Conservation (phyloP, 30 jellyfish, hydroid and myxozoan species). For the Catostylus mosaicus region DNA sequence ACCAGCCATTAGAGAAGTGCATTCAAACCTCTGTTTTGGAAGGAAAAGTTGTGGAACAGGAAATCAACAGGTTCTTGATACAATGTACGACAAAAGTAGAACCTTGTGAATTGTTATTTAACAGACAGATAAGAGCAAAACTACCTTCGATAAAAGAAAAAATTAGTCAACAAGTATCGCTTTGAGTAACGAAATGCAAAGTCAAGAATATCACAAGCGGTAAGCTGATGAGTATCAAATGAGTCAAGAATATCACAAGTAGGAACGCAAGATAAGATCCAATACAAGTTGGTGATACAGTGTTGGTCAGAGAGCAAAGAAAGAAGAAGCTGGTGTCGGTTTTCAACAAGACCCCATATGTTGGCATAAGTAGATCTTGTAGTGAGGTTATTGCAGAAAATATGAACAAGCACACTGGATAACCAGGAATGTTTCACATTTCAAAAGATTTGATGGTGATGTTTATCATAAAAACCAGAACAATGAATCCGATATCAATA, state of each 20-base stretch:
- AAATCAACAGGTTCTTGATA: constrained; percentile 30
- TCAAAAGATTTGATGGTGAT: constrained; percentile 14
- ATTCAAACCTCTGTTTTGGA: constrained; percentile 48
- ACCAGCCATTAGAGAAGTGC: constrained; percentile 23
- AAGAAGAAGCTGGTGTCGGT: background rate
- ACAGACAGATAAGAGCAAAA: background rate
- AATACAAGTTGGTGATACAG: constrained; percentile 25
- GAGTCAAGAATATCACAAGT: too few relatives aligned
- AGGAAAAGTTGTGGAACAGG: constrained; percentile 59
- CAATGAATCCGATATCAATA: background rate
- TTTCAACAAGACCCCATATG: constrained; percentile 23
- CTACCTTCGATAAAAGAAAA: constrained; percentile 15
- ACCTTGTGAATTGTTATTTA: constrained; percentile 51
- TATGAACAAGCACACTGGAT: background rate
- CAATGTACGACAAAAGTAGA: constrained; percentile 26
- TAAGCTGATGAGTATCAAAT: constrained; percentile 37
- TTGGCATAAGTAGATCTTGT: background rate
- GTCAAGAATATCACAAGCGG: constrained; percentile 7
- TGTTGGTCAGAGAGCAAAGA: constrained; percentile 5
- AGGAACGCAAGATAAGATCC: constrained; percentile 8
- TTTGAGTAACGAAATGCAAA: constrained; percentile 16
- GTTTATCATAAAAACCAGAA: background rate
- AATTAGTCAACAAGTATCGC: constrained; percentile 6
- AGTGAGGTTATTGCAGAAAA: constrained; percentile 29
- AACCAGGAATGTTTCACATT: constrained; percentile 32